Base-by-base conservation (phyloP, 2,888 invertebrate species). In the Parnassius mnemosyne region DNA sequence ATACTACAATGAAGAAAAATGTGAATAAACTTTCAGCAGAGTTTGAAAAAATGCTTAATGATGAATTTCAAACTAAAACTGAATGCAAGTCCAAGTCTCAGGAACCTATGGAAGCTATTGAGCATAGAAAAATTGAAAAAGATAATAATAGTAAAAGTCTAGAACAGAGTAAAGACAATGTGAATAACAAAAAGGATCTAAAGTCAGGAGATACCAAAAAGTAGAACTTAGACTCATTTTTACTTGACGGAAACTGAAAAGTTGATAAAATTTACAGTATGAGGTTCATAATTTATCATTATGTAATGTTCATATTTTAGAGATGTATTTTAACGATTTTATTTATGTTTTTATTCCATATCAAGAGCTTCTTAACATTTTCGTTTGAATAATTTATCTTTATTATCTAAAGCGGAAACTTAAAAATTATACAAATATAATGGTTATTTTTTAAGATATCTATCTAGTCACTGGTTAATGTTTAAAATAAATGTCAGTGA, bases 401-500 rank as follows among this genome's bases (percentile, higher is more conserved):
- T 41, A 44, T 59, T 7, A 59, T 57, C 47, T n/a, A 41, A 56
- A 60, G 55, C 41, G 10, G 13, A 57, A 49, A 56, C 53, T 50
- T 57, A 5, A 53, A 61, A 64, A 57, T 59, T 63, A 49, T 56
- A 57, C 55, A 52, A 42, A 34, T 44, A 43, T 52, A 53, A 34
- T 49, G 47, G 63, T 64, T 60, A 64, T 57, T 55, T 61, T 52
- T 57, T 64, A 64, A 64, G 61, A 3, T 54, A 56, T 64, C 61
- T 54, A 56, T 64, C 61, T 64, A 64, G 60, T 61, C 60, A 64
- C 51, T 63, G 47, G 63, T 64, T 64, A 61, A 65, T 66, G 55
- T 66, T 69, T 60, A 50, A 77, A 78, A 77, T 72, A 90, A 90
- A 90, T 90, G 89, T 88, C 85, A 86, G 90, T 90, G 89, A 77